Conservation (phyloP, 1,140 invertebrate species). For the Neuroterus valhalla region DNA sequence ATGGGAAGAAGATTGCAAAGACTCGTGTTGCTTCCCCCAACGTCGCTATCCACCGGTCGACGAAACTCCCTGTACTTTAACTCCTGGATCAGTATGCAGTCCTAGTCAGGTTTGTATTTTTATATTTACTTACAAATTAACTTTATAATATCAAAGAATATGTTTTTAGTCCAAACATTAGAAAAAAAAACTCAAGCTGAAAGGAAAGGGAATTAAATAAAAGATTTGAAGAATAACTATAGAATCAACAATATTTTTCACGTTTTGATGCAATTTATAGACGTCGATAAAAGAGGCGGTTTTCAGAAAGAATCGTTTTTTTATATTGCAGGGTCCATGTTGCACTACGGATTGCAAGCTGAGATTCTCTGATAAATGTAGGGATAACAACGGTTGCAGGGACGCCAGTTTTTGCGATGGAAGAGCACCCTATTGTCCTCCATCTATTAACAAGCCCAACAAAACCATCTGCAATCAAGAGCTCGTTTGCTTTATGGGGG, state of each 20-base stretch:
- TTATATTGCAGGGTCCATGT: conserved; percentile 88
- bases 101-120: conserved; percentile 82
- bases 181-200: no score
- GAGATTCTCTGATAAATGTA: conserved; percentile 90
- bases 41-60: conserved; percentile 83
- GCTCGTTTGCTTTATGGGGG: conserved; percentile 96
- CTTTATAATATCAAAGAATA: neutral
- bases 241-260: no score
- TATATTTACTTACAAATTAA: neutral
- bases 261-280: no score
- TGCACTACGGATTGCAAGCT: conserved; percentile 92
- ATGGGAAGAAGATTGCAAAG: conserved; percentile 95
- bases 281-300: neutral
- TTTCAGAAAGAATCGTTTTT: conserved; percentile 8
- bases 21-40: conserved; percentile 95
- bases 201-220: no score
- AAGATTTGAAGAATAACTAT: no score
- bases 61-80: conserved; percentile 89
- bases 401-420: conserved; percentile 94
- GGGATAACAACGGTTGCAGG: conserved; percentile 95
- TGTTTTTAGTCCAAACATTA: no score
- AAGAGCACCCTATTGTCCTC: conserved; percentile 87
- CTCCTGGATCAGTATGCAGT: conserved; percentile 85
- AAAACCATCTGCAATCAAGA: conserved; percentile 95
- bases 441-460: conserved; percentile 94